A percentile compares a stretch with the other conserved stretches of the same genome.
phyloP scores from a whole-genome alignment of 1,140 invertebrate genomes.

The Uloborus diversus region DNA sequence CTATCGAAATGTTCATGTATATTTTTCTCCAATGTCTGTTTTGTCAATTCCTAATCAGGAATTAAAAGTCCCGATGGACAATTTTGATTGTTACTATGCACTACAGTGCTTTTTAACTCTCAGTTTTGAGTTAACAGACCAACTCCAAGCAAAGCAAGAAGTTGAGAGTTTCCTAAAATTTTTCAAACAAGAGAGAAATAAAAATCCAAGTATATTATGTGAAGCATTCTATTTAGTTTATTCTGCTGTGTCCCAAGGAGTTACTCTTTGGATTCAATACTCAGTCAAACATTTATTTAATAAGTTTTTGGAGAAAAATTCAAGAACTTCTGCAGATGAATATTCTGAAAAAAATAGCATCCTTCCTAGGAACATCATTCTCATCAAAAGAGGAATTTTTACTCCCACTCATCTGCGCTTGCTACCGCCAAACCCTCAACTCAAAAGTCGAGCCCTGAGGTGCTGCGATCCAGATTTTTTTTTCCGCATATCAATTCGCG shows the following conservation, averaged over 20 bases:
- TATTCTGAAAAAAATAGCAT: no score
- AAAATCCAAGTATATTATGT: not conserved
- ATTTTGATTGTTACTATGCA: slow-evolving; percentile 47
- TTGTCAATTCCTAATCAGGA: not conserved
- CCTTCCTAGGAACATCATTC: not conserved
- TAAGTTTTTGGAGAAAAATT: not conserved
- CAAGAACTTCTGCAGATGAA: no score
- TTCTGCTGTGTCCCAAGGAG: not conserved
- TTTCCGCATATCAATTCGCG: slow-evolving; percentile 53
- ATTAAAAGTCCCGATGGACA: not conserved
- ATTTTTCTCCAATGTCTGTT: slow-evolving; percentile 32
- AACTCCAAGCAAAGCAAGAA: slow-evolving; percentile 3
- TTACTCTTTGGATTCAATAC: not conserved
- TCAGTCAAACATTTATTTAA: not conserved
- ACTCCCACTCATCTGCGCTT: slow-evolving; percentile 52
- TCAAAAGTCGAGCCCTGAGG: slow-evolving; percentile 56
- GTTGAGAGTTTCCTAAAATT: not conserved
- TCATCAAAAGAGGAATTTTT: slow-evolving; percentile 54
- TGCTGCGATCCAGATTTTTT: slow-evolving; percentile 56
- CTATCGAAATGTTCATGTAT: slow-evolving; percentile 15
- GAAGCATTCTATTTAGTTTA: slow-evolving; percentile 3
- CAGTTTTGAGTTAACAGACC: slow-evolving; percentile 32
- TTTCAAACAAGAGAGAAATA: not conserved
- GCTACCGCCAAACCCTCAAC: slow-evolving; percentile 44
- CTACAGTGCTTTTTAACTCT: slow-evolving; percentile 30